phyloP scores from a whole-genome alignment of 2,888 invertebrate species.

The Temnothorax ravouxi region DNA sequence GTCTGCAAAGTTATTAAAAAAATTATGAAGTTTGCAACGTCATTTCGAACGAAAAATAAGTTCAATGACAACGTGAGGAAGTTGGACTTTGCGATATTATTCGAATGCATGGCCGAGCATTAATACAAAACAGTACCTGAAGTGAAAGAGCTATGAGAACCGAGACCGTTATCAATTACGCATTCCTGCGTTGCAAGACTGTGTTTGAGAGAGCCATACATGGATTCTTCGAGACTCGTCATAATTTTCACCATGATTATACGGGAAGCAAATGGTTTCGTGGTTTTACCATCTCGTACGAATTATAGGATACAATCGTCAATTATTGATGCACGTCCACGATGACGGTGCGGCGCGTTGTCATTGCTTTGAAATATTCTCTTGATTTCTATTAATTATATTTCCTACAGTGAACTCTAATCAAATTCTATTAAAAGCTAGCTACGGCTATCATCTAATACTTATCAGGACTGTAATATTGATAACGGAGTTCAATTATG shows the following conservation, averaged over 20 bases:
- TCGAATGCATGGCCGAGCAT: constrained; percentile 33
- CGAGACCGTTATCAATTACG: constrained; percentile 81
- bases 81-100: constrained; percentile 36
- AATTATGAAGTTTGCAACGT: background rate
- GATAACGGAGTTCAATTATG: constrained; percentile 22
- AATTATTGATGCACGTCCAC: constrained; percentile 50
- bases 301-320: constrained; percentile 33
- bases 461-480: constrained; percentile 23
- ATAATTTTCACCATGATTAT: constrained; percentile 61
- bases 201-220: constrained; percentile 60
- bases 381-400: constrained; percentile 29
- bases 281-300: constrained; percentile 8
- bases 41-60: background rate
- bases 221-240: constrained; percentile 47
- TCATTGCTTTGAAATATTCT: constrained; percentile 12
- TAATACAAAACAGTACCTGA: constrained; percentile 55
- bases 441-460: background rate
- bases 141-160: constrained; percentile 62
- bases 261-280: constrained; percentile 46
- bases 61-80: constrained; percentile 4
- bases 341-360: background rate
- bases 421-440: constrained; percentile 43
- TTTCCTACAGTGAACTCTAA: constrained; percentile 12
- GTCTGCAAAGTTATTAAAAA: background rate
- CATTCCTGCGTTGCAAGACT: constrained; percentile 75